These are phyloP conservation scores for Xiphorhynchus elegans DNA, from an alignment of 2,113 vertebrate species.

Conservation along the genomic window DNA sequence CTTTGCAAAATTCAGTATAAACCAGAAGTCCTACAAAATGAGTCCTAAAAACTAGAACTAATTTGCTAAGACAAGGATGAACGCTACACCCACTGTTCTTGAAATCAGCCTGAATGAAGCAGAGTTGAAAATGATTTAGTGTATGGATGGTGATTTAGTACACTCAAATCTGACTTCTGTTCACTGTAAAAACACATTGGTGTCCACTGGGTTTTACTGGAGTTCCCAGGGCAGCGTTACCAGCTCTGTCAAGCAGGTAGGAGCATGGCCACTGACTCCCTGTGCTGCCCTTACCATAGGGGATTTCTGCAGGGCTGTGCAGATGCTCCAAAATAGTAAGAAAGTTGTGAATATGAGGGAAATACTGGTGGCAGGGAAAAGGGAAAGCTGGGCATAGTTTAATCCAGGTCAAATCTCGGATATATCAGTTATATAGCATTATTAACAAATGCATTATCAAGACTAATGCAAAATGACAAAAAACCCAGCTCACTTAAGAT, in stretches of 20 bases:
- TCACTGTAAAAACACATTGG: neutral
- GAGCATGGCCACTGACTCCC: rapidly evolving
- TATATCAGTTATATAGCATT: neutral
- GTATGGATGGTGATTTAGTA: no score
- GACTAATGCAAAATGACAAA: neutral
- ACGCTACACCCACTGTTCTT: neutral
- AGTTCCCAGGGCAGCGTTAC: neutral
- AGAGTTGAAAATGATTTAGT: neutral
- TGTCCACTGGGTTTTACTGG: neutral
- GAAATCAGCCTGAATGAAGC: neutral
- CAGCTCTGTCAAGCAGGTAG: neutral
- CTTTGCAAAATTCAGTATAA: neutral
- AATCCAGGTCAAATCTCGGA: neutral
- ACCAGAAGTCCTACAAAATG: neutral
- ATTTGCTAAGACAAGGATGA: neutral
- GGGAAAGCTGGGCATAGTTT: rapidly evolving
- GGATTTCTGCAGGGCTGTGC: neutral
- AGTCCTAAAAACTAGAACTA: neutral
- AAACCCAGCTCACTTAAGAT: neutral
- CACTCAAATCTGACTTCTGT: neutral
- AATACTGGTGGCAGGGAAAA: neutral
- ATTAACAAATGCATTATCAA: neutral
- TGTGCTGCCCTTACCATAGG: neutral
- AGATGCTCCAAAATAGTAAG: neutral
- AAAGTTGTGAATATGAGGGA: neutral